phyloP scores from a whole-genome alignment of 2,113 vertebrate genomes.

The Illadopsis cleaveri region DNA sequence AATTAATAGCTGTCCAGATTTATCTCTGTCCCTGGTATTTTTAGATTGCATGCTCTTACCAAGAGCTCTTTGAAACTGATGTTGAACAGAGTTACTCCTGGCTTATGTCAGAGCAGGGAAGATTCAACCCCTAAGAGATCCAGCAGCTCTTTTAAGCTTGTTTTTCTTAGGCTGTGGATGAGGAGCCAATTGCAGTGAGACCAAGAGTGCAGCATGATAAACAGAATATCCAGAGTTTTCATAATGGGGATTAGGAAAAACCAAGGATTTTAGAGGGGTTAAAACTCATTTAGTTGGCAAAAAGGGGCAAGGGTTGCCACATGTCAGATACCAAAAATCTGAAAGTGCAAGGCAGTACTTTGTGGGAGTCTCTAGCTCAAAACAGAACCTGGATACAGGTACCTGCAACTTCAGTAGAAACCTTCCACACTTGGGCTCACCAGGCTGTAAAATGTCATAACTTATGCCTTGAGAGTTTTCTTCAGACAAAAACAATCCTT shows the following conservation, averaged over 20 bases:
- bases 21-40: background rate
- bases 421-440: background rate
- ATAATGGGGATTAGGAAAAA: background rate
- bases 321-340: background rate
- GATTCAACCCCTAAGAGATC: background rate
- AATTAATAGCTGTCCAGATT: background rate
- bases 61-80: background rate
- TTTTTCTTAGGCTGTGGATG: background rate
- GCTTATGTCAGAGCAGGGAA: background rate
- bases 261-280: background rate
- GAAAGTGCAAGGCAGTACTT: background rate
- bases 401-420: background rate
- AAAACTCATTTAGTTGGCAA: background rate
- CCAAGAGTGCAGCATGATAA: background rate
- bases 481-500: background rate
- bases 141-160: background rate
- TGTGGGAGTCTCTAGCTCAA: background rate
- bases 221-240: background rate
- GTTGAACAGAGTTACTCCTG: background rate
- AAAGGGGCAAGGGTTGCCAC: background rate
- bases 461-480: background rate
- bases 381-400: background rate
- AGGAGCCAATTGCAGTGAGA: background rate
- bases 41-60: background rate
- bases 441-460: background rate